phyloP scores from a whole-genome alignment of 64 coral and sea anemone genomes.

The Montipora sp. region DNA sequence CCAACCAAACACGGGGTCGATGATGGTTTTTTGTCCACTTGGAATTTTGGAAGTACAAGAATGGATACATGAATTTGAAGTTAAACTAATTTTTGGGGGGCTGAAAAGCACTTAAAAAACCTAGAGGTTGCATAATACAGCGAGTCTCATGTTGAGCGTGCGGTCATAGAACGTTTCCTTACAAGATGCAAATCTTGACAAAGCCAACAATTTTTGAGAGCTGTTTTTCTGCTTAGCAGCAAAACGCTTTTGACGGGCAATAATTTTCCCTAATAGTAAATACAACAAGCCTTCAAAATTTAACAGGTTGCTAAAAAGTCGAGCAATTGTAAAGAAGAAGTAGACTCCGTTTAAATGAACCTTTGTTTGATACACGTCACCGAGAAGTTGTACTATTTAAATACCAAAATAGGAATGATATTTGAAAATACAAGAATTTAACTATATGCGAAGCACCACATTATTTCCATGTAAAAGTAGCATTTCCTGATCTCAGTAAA shows the following conservation, averaged over 20 bases:
- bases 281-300: neutral
- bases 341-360: slow-evolving; percentile 13
- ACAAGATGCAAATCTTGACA: neutral
- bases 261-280: slow-evolving; percentile 23
- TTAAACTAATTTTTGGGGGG: neutral
- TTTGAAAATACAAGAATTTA: neutral
- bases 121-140: neutral
- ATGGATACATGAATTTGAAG: neutral
- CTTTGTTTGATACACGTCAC: neutral
- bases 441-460: neutral
- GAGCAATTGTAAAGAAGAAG: neutral
- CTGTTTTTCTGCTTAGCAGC: slow-evolving; percentile 7
- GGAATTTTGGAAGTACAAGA: neutral
- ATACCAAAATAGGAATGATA: neutral
- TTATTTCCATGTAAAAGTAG: neutral
- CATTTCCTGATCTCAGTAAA: neutral
- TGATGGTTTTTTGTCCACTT: neutral
- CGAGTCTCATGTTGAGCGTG: neutral
- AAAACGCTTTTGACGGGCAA: neutral
- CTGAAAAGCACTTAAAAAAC: neutral
- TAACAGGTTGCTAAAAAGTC: slow-evolving; percentile 1
- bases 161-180: neutral
- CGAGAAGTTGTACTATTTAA: neutral
- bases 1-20: neutral
- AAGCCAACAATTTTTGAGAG: neutral